Percentiles rank a stretch among this genome's conserved stretches.
These are phyloP conservation scores for Tribolium freemani DNA, from an alignment of 2,888 invertebrate species.

Conservation along the genomic window DNA sequence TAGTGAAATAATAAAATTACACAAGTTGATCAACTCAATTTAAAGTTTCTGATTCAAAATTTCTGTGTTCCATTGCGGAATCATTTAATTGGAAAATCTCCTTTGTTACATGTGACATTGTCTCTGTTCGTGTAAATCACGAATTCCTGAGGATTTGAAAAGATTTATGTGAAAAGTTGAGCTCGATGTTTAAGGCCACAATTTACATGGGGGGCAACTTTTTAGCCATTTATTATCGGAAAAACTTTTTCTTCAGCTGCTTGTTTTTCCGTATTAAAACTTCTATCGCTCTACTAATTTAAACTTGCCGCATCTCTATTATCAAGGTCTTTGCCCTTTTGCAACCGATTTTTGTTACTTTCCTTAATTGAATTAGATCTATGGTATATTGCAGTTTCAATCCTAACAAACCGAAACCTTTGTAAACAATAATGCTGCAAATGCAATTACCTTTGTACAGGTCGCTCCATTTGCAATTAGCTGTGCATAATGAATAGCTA, in stretches of 20 bases:
- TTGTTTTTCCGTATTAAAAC: slow-evolving; percentile 37
- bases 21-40: slow-evolving; percentile 51
- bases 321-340: slow-evolving; percentile 4
- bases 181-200: slow-evolving; percentile 42
- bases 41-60: slow-evolving; percentile 50
- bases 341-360: slow-evolving; percentile 1
- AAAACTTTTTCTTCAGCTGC: slow-evolving; percentile 30
- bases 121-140: slow-evolving; percentile 44
- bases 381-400: background rate
- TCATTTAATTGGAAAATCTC: slow-evolving; percentile 52
- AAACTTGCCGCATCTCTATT: slow-evolving; percentile 24
- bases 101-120: slow-evolving; percentile 50
- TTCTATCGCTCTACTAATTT: slow-evolving; percentile 35
- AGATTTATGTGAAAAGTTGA: slow-evolving; percentile 45
- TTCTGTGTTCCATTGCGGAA: slow-evolving; percentile 43
- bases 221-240: slow-evolving; percentile 41
- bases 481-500: slow-evolving; percentile 24
- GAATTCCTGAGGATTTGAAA: slow-evolving; percentile 44
- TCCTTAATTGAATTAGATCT: background rate
- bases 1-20: slow-evolving; percentile 42
- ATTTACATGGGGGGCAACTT: slow-evolving; percentile 42
- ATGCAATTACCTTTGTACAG: slow-evolving; percentile 27
- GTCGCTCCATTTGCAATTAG: slow-evolving; percentile 30
- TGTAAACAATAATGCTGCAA: slow-evolving; percentile 16
- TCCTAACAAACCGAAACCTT: slow-evolving; percentile 2